A percentile compares a stretch with the other conserved stretches of the same genome.
These are phyloP conservation scores for Gnatocerus cornutus DNA, from an alignment of 2,888 invertebrate species.

Conservation along the genomic window DNA sequence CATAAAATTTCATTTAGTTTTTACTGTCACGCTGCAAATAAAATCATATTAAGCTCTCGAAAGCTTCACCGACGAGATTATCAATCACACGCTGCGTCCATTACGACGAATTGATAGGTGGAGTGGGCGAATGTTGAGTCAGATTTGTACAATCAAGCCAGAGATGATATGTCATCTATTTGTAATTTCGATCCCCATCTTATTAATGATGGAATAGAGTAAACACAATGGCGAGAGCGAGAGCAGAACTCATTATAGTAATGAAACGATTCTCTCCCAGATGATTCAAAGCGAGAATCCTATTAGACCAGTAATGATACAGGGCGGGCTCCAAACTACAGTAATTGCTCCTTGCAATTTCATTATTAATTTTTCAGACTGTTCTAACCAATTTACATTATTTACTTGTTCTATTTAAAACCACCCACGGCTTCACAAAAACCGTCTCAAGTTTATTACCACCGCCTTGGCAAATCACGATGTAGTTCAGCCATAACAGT, in stretches of 20 bases:
- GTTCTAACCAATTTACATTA: slow-evolving; percentile 33
- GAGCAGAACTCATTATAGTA: slow-evolving; percentile 64
- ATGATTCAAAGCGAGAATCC: slow-evolving; percentile 64
- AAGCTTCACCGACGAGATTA: slow-evolving; percentile 22
- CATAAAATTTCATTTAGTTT: slow-evolving; percentile 44
- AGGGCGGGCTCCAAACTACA: slow-evolving; percentile 47
- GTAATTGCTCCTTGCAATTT: slow-evolving; percentile 44
- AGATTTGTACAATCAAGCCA: slow-evolving; percentile 55
- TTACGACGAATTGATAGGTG: slow-evolving; percentile 44
- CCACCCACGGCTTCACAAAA: background rate
- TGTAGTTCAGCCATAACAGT: background rate
- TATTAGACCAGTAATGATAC: slow-evolving; percentile 65
- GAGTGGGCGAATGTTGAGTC: slow-evolving; percentile 47
- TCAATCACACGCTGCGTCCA: slow-evolving; percentile 38
- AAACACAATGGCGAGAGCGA: slow-evolving; percentile 63
- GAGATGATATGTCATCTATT: slow-evolving; percentile 65
- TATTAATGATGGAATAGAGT: slow-evolving; percentile 63
- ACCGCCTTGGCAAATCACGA: background rate
- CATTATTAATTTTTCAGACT: slow-evolving; percentile 48
- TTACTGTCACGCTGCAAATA: slow-evolving; percentile 27
- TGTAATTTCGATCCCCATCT: slow-evolving; percentile 64
- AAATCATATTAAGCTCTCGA: slow-evolving; percentile 37
- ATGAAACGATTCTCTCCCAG: slow-evolving; percentile 66
- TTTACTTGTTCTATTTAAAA: slow-evolving; percentile 6
- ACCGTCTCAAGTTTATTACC: background rate